Conservation (phyloP, 2,888 invertebrate species). For the Drosophila greeni region DNA sequence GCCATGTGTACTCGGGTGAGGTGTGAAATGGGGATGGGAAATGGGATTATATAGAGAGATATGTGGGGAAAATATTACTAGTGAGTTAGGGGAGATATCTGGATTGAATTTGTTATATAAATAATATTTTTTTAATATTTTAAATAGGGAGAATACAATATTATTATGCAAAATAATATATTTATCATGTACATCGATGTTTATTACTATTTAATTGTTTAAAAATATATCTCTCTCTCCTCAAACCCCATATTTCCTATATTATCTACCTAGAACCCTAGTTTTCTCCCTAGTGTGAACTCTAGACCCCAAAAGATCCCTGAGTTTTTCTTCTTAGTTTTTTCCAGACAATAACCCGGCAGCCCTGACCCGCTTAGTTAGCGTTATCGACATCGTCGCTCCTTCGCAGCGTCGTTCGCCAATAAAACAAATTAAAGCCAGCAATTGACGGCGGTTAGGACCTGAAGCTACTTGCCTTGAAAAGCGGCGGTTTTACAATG, state of each 20-base stretch:
- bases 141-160: too few species aligned
- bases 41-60: not conserved
- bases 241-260: not conserved
- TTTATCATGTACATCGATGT: not conserved
- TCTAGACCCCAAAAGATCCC: conserved; percentile 9
- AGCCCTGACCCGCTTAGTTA: conserved; percentile 72
- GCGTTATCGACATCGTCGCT: conserved; percentile 62
- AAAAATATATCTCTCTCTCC: too few species aligned
- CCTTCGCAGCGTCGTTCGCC: conserved; percentile 46
- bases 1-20: conserved; percentile 52
- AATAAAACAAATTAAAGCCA: conserved; percentile 72
- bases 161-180: too few species aligned
- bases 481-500: conserved; percentile 37
- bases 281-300: conserved; percentile 1
- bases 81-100: not conserved
- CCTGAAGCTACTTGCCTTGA: conserved; percentile 73
- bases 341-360: conserved; percentile 47
- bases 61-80: not conserved
- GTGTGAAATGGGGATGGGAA: conserved; percentile 38
- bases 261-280: not conserved
- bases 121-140: too few species aligned
- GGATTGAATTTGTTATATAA: too few species aligned
- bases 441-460: conserved; percentile 71
- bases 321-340: not conserved
- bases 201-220: too few species aligned